These are phyloP conservation scores for Drosophila barbarae DNA, from an alignment of 2,888 invertebrate genomes.

Conservation along the genomic window DNA sequence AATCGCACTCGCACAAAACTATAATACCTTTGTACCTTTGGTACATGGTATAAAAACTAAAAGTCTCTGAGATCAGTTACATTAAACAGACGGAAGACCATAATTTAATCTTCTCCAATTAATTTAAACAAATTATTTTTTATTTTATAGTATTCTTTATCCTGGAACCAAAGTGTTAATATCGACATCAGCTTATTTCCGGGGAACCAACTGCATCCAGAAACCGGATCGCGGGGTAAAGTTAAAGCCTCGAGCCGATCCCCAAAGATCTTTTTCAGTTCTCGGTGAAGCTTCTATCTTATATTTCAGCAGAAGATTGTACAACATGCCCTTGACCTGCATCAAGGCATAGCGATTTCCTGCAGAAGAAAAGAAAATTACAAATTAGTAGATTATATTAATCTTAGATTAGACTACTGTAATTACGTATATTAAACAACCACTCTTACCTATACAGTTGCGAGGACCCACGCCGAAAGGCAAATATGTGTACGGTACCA, in stretches of 20 bases:
- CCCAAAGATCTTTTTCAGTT: conserved; percentile 60
- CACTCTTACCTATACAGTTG: conserved; percentile 81
- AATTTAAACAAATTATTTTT: not conserved
- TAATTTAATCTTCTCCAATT: too few relatives aligned
- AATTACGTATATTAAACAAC: not conserved
- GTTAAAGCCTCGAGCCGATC: conserved; percentile 56
- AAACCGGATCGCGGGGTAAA: conserved; percentile 59
- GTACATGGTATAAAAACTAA: too few relatives aligned
- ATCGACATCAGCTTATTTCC: conserved; percentile 21
- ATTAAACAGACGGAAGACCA: too few relatives aligned
- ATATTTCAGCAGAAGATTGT: conserved; percentile 62
- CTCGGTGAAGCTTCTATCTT: conserved; percentile 60
- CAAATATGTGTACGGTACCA: conserved; percentile 80
- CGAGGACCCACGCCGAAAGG: conserved; percentile 83
- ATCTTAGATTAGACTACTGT: not conserved
- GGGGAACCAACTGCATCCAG: conserved; percentile 67
- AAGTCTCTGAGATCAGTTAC: too few relatives aligned
- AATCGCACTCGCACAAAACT: too few relatives aligned
- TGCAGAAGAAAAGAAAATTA: conserved; percentile 1
- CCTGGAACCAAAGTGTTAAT: not conserved
- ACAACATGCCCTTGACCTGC: conserved; percentile 70
- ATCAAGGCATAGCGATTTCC: conserved; percentile 73
- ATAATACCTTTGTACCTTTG: too few relatives aligned
- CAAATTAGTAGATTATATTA: not conserved
- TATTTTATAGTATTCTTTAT: not conserved